Conservation (phyloP, 2,888 invertebrate species). For the Empis stercorea region DNA sequence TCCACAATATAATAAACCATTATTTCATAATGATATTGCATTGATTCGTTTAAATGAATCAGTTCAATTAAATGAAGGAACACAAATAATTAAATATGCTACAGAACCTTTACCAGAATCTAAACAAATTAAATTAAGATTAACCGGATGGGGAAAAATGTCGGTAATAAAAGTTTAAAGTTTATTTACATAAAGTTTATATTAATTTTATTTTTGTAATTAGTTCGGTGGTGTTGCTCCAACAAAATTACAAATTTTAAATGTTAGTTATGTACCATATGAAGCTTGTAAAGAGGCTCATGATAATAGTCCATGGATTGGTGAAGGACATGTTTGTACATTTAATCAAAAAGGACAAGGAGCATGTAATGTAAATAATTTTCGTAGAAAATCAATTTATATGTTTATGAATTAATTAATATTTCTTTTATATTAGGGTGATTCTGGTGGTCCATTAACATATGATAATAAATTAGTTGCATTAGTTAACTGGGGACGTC, state of each 20-base stretch:
- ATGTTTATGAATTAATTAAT: too few species aligned
- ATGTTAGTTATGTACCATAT: slow-evolving; percentile 39
- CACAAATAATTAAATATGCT: slow-evolving; percentile 46
- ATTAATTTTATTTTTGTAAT: too few species aligned
- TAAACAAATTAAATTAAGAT: slow-evolving; percentile 24
- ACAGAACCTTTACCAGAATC: slow-evolving; percentile 37
- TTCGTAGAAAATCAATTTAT: too few species aligned
- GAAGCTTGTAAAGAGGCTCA: slow-evolving; percentile 37
- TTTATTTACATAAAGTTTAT: too few species aligned
- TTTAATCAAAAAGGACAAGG: slow-evolving; percentile 41
- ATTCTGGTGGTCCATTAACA: slow-evolving; percentile 29
- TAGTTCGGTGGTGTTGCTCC: slow-evolving; percentile 37
- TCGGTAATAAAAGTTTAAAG: slow-evolving; percentile 29
- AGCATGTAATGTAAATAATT: slow-evolving; percentile 27
- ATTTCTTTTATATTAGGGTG: slow-evolving; percentile 15
- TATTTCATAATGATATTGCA: slow-evolving; percentile 51
- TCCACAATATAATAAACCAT: slow-evolving; percentile 27
- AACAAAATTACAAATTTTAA: slow-evolving; percentile 40
- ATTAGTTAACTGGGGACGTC: slow-evolving; percentile 31
- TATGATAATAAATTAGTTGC: slow-evolving; percentile 25
- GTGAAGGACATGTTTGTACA: slow-evolving; percentile 45
- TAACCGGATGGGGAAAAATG: slow-evolving; percentile 51
- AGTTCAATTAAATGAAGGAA: slow-evolving; percentile 40
- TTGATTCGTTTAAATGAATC: slow-evolving; percentile 43
- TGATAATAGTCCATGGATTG: slow-evolving; percentile 35